A percentile compares a stretch with the other conserved stretches of the same genome.
Evolutionary conservation across 1,140 invertebrate genomes (phyloP).

Genomic region (Caerostris extrusa): DNA sequence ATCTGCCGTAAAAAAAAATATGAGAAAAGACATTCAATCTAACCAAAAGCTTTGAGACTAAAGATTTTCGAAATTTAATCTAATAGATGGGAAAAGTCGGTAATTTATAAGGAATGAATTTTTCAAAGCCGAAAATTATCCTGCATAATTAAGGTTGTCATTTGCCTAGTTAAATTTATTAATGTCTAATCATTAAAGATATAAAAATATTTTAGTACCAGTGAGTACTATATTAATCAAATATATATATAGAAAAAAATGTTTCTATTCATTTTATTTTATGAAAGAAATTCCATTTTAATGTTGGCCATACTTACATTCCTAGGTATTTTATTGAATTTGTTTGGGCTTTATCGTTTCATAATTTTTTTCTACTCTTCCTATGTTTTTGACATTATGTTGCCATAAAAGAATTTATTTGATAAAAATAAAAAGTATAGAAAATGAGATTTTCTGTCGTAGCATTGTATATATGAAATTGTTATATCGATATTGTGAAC

Average conservation of each 20-base stretch:
- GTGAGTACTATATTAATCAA: too few species aligned
- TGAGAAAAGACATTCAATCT: neutral
- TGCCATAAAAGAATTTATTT: too few species aligned
- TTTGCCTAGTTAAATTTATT: slow-evolving; percentile 1
- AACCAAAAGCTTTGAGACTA: neutral
- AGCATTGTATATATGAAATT: too few species aligned
- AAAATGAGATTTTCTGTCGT: too few species aligned
- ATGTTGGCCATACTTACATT: neutral
- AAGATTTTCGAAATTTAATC: neutral
- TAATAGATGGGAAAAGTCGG: neutral
- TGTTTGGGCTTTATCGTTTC: neutral
- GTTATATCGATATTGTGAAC: too few species aligned
- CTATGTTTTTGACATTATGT: too few species aligned
- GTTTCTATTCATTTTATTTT: too few species aligned
- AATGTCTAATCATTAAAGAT: neutral
- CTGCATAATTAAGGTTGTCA: neutral
- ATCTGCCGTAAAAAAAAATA: too few species aligned
- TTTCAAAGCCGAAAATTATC: neutral
- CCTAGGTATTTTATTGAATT: neutral
- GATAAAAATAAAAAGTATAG: too few species aligned
- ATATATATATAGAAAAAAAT: too few species aligned
- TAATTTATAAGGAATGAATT: slow-evolving; percentile 3
- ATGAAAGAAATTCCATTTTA: too few species aligned
- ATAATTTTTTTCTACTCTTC: neutral
- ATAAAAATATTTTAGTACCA: neutral